Conservation (phyloP, 2,113 vertebrate species). For the Onychostruthus taczanowskii region DNA sequence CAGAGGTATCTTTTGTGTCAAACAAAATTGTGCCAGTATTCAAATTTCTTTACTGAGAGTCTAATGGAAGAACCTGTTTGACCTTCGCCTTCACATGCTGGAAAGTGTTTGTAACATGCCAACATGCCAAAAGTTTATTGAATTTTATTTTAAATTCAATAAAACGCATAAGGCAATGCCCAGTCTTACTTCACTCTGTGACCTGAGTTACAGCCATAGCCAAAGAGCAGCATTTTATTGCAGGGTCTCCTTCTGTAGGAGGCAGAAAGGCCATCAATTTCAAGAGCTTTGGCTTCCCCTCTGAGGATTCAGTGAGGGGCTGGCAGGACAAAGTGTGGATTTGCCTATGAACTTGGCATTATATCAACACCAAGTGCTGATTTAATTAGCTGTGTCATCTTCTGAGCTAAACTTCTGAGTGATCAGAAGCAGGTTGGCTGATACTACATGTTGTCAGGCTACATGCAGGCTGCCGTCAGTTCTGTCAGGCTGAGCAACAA, state of each 20-base stretch:
- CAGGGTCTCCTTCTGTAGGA: neutral
- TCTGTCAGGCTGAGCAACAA: neutral
- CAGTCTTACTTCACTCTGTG: neutral
- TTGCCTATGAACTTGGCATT: neutral
- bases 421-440: neutral
- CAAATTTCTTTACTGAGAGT: neutral
- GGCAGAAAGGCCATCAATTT: neutral
- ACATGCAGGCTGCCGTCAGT: neutral
- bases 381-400: neutral
- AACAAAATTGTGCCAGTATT: neutral
- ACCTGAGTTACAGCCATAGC: neutral
- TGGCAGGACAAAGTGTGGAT: neutral
- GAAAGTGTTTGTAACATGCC: neutral
- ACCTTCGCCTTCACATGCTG: neutral
- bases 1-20: neutral
- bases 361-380: neutral
- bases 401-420: neutral
- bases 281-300: neutral
- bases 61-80: neutral
- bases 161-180: neutral
- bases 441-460: neutral
- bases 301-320: neutral
- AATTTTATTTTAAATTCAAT: neutral
- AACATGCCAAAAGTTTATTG: neutral
- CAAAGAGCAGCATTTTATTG: neutral